Conservation (phyloP, 35 echinoderm and acorn worm species). For the Nesometra sesokonis region DNA sequence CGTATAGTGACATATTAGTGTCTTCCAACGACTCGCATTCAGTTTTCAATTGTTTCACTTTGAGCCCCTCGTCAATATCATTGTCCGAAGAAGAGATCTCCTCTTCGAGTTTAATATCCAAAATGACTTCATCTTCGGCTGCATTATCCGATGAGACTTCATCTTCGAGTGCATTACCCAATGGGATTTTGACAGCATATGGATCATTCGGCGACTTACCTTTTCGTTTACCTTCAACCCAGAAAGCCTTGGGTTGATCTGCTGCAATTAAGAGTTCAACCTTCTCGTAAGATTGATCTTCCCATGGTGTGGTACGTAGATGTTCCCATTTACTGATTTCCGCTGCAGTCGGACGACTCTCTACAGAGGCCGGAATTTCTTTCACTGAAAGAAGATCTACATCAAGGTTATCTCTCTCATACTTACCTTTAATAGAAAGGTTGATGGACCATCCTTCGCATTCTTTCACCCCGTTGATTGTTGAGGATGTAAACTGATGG, state of each 20-base stretch:
- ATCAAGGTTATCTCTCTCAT: not conserved
- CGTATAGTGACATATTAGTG: too few species aligned
- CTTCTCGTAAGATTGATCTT: not conserved
- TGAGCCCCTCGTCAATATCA: too few species aligned
- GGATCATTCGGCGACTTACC: not conserved
- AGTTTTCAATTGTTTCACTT: too few species aligned
- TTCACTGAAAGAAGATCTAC: too few species aligned
- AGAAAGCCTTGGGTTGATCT: not conserved
- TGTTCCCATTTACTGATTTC: not conserved
- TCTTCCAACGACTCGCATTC: too few species aligned
- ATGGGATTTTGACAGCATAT: not conserved
- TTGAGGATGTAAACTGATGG: constrained; percentile 11
- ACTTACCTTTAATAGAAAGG: too few species aligned
- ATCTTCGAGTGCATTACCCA: too few species aligned
- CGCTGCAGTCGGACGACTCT: not conserved
- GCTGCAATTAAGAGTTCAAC: not conserved
- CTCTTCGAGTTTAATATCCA: too few species aligned
- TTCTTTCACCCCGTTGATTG: constrained; percentile 11
- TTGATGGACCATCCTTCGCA: constrained; percentile 7
- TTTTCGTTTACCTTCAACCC: not conserved
- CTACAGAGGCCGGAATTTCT: not conserved
- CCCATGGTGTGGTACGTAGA: not conserved
- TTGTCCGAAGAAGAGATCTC: too few species aligned
- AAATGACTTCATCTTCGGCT: too few species aligned
- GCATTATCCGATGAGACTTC: too few species aligned